A percentile compares a stretch with the other conserved stretches of the same genome.
Evolutionary conservation across 2,113 vertebrate species (phyloP).

Genomic region (Dasyprocta punctata): DNA sequence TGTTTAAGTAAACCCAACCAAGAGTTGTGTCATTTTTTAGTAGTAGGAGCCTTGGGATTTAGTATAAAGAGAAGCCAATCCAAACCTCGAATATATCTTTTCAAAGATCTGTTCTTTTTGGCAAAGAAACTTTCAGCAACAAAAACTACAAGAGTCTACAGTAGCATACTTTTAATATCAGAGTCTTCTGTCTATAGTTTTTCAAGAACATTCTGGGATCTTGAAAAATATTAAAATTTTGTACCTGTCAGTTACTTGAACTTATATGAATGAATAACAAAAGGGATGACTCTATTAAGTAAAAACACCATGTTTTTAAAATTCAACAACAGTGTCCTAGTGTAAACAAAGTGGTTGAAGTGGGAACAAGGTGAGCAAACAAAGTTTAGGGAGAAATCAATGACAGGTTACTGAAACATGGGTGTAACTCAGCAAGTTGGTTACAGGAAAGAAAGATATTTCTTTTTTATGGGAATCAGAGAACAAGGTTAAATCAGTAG

Average conservation of each 20-base stretch:
- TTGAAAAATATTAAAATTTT: background rate
- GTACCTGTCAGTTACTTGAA: background rate
- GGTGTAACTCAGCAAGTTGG: background rate
- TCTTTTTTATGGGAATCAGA: background rate
- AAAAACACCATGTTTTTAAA: background rate
- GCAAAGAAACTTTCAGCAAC: background rate
- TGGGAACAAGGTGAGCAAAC: background rate
- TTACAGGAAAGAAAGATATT: background rate
- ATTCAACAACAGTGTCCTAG: background rate
- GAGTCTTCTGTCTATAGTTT: background rate
- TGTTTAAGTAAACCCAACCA: background rate
- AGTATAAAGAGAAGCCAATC: background rate
- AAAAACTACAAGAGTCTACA: background rate
- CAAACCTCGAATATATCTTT: background rate
- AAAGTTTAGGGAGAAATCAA: background rate
- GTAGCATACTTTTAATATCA: background rate
- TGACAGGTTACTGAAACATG: background rate
- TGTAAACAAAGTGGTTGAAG: background rate
- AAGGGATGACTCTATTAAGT: background rate
- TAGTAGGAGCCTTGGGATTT: background rate
- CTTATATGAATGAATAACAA: background rate
- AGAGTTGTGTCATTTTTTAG: background rate
- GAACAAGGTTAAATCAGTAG: background rate
- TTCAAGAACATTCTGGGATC: background rate
- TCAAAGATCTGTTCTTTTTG: background rate